Evolutionary conservation across 1,140 invertebrate genomes (phyloP).

Genomic region (Ips typographus): DNA sequence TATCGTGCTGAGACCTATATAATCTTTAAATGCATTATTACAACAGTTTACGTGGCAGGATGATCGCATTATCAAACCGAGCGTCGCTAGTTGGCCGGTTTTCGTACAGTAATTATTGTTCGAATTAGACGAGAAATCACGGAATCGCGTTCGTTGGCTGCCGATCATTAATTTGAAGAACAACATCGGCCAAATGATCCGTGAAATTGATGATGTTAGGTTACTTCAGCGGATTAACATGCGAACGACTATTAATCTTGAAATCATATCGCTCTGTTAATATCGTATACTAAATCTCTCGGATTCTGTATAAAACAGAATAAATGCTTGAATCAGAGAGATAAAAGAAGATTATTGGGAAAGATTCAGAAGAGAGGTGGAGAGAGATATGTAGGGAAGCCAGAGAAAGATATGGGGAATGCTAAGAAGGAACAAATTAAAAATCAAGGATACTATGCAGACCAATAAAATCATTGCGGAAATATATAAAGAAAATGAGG

Average conservation of each 20-base stretch:
- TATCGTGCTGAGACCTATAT: neutral
- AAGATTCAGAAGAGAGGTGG: no score
- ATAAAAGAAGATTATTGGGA: no score
- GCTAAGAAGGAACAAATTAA: no score
- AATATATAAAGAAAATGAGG: no score
- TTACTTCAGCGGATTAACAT: conserved; percentile 9
- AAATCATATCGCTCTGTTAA: no score
- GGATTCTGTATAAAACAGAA: no score
- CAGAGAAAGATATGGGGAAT: no score
- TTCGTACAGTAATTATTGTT: conserved; percentile 11
- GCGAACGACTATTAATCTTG: neutral
- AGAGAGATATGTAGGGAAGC: no score
- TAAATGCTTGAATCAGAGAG: no score
- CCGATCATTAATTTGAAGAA: conserved; percentile 30
- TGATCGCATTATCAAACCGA: conserved; percentile 1
- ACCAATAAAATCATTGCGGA: no score
- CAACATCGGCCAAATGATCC: conserved; percentile 29
- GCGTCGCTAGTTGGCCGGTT: conserved; percentile 2
- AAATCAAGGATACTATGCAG: no score
- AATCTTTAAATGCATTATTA: conserved; percentile 6
- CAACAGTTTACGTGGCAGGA: conserved; percentile 3
- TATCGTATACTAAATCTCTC: no score
- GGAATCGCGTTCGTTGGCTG: conserved; percentile 18
- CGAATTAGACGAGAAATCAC: conserved; percentile 22
- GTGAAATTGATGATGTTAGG: conserved; percentile 29